Evolutionary conservation across 1,140 invertebrate species (phyloP).

Genomic region (Matsumurasca onukii): DNA sequence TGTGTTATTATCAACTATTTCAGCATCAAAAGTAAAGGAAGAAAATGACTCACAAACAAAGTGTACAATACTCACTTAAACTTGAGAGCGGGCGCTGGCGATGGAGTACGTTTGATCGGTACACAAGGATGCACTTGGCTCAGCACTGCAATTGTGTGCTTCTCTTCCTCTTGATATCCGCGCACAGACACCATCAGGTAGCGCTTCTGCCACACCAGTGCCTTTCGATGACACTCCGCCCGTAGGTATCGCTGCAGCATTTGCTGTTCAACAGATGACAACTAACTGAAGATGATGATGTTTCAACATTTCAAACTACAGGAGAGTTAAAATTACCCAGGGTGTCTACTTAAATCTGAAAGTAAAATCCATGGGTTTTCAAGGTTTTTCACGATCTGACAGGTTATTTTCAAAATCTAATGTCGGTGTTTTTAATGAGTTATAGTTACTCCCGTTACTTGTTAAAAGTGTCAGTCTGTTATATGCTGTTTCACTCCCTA

Average conservation of each 20-base stretch:
- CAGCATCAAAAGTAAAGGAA: not conserved
- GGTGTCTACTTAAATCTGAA: too few species aligned
- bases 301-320: too few species aligned
- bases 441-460: too few species aligned
- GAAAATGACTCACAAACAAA: not conserved
- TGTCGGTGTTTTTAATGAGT: too few species aligned
- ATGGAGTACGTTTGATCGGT: not conserved
- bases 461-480: too few species aligned
- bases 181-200: constrained; percentile 72
- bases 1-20: not conserved
- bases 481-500: too few species aligned
- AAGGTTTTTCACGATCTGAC: too few species aligned
- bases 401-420: too few species aligned
- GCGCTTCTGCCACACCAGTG: constrained; percentile 80
- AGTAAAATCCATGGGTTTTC: too few species aligned
- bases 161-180: constrained; percentile 58
- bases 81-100: not conserved
- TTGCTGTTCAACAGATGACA: constrained; percentile 5
- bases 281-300: not conserved
- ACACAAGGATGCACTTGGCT: not conserved
- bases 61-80: not conserved
- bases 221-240: constrained; percentile 78
- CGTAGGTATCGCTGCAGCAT: constrained; percentile 43
- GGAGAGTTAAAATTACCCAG: too few species aligned
- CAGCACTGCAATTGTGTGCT: constrained; percentile 40